Conservation (phyloP, 2,888 invertebrate species). For the Xylota segnis region DNA sequence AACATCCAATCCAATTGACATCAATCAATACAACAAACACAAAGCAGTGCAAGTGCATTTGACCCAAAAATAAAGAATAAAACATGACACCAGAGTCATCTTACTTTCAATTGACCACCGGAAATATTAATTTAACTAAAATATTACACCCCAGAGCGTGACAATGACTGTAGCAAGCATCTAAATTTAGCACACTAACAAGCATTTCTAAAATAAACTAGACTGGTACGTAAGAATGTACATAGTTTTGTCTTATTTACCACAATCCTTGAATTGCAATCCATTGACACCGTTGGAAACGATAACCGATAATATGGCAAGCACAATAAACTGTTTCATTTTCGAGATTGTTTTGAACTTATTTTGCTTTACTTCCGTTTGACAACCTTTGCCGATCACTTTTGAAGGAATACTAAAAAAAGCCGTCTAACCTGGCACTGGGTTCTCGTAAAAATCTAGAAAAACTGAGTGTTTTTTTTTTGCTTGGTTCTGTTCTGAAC, state of each 20-base stretch:
- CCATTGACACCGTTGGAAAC: slow-evolving; percentile 77
- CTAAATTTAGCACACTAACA: slow-evolving; percentile 2
- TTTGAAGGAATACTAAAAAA: slow-evolving; percentile 29
- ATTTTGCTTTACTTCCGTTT: not conserved
- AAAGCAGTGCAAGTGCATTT: slow-evolving; percentile 2
- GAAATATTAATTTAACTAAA: slow-evolving; percentile 63
- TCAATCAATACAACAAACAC: not conserved
- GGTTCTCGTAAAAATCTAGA: not conserved
- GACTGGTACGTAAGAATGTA: no score
- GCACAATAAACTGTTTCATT: slow-evolving; percentile 79
- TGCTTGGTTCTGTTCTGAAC: slow-evolving; percentile 1
- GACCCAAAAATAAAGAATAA: not conserved
- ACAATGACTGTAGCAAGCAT: not conserved
- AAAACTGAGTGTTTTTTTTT: slow-evolving; percentile 6
- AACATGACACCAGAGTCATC: not conserved
- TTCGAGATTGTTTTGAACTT: slow-evolving; percentile 28
- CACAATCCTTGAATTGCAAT: slow-evolving; percentile 82
- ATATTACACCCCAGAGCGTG: not conserved
- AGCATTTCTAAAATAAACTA: slow-evolving; percentile 5
- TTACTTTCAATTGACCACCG: slow-evolving; percentile 44
- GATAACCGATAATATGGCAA: slow-evolving; percentile 78
- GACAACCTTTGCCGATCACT: slow-evolving; percentile 36
- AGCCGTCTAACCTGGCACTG: not conserved
- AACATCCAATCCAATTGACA: slow-evolving; percentile 22
- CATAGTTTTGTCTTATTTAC: slow-evolving; percentile 76